These are phyloP conservation scores for Theonella swinhoei DNA, from an alignment of 37 sponge, comb jelly and placozoan genomes.

Conservation along the genomic window DNA sequence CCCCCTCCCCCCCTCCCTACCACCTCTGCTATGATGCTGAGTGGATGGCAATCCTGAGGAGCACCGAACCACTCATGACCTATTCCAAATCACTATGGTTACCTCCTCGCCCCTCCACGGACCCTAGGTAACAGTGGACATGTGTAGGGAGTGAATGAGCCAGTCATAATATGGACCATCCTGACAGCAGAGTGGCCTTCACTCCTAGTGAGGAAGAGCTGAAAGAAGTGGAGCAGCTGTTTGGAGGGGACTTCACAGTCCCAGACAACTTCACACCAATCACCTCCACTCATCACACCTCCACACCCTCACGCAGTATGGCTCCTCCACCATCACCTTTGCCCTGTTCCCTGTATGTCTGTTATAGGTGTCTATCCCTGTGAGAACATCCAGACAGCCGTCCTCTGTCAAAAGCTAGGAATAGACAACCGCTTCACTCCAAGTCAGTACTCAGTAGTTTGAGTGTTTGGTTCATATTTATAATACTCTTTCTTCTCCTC, in stretches of 20 bases:
- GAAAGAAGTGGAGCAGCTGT: conserved; percentile 31
- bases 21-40: conserved; percentile 78
- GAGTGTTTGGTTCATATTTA: too few relatives aligned
- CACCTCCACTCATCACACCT: not conserved
- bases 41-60: conserved; percentile 83
- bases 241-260: conserved; percentile 46
- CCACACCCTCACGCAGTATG: too few relatives aligned
- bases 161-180: not conserved
- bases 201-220: conserved; percentile 31
- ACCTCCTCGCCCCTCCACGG: conserved; percentile 19
- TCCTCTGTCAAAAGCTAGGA: conserved; percentile 71
- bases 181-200: not conserved
- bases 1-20: conserved; percentile 32
- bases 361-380: too few relatives aligned
- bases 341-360: too few relatives aligned
- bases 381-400: conserved; percentile 76
- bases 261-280: conserved; percentile 52
- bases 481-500: too few relatives aligned
- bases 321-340: too few relatives aligned
- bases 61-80: conserved; percentile 58
- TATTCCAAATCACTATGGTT: conserved; percentile 39
- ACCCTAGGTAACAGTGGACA: conserved; percentile 14
- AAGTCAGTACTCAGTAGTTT: too few relatives aligned
- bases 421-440: conserved; percentile 80
- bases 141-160: too few relatives aligned